Evolutionary conservation across 2,888 invertebrate species (phyloP).

Genomic region (Clivina fossor): DNA sequence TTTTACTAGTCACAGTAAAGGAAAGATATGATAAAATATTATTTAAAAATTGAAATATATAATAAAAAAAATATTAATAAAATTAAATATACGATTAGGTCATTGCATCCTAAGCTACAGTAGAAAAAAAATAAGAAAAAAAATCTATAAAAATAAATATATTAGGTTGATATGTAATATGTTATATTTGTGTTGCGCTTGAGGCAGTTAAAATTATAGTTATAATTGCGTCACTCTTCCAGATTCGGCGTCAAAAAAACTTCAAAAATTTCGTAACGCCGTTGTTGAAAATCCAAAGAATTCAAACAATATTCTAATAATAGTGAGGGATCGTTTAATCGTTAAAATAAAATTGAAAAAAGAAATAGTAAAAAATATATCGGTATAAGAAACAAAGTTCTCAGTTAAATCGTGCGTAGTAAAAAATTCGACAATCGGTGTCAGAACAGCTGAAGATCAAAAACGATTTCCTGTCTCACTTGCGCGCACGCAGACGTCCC

Average conservation of each 20-base stretch:
- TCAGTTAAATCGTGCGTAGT: conserved; percentile 28
- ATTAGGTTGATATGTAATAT: background rate
- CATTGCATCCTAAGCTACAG: too few species aligned
- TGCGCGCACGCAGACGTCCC: conserved; percentile 3
- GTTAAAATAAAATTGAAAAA: conserved; percentile 19
- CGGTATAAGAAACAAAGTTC: conserved; percentile 17
- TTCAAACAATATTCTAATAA: conserved; percentile 29
- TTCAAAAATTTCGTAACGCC: conserved; percentile 12
- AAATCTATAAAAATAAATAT: background rate
- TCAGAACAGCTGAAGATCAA: conserved; percentile 31
- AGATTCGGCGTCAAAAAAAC: background rate
- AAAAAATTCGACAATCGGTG: conserved; percentile 31
- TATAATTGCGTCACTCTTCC: background rate
- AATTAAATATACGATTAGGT: too few species aligned
- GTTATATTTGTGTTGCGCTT: background rate
- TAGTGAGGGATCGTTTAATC: conserved; percentile 20
- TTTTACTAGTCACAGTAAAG: too few species aligned
- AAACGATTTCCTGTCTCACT: conserved; percentile 29
- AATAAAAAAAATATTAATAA: too few species aligned
- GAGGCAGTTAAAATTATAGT: background rate
- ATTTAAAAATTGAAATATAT: too few species aligned
- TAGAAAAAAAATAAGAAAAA: too few species aligned
- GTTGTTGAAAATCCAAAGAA: conserved; percentile 15
- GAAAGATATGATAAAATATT: too few species aligned
- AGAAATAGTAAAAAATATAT: background rate